Evolutionary conservation across 2,888 invertebrate genomes (phyloP).

Genomic region (Oscheius sp.): DNA sequence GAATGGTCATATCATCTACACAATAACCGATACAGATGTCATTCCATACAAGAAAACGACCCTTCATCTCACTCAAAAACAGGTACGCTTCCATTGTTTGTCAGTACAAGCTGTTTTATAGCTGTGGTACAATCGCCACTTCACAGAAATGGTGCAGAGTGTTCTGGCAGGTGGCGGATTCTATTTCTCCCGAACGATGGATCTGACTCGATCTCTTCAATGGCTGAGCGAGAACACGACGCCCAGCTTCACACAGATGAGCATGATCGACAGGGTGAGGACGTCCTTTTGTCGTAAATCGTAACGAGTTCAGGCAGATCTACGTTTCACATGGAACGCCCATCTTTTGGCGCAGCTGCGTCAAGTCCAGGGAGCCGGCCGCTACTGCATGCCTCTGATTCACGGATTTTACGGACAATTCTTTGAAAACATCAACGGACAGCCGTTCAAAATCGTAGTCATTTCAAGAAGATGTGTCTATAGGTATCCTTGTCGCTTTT

Average conservation of each 20-base stretch:
- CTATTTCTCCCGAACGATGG: constrained; percentile 87
- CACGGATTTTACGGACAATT: constrained; percentile 83
- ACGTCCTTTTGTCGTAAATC: constrained; percentile 23
- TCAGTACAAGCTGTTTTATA: constrained; percentile 31
- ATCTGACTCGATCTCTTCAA: constrained; percentile 54
- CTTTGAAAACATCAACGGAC: constrained; percentile 83
- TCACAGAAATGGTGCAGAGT: constrained; percentile 86
- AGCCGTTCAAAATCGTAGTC: constrained; percentile 86
- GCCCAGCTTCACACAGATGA: constrained; percentile 58
- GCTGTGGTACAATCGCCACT: constrained; percentile 83
- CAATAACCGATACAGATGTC: constrained; percentile 72
- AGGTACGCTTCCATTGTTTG: constrained; percentile 77
- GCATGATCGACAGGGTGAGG: constrained; percentile 61
- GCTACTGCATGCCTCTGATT: constrained; percentile 86
- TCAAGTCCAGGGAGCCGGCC: constrained; percentile 50
- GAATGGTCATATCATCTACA: constrained; percentile 68
- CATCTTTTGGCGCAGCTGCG: constrained; percentile 76
- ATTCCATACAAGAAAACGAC: constrained; percentile 87
- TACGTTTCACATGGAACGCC: constrained; percentile 93
- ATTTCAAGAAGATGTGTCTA: constrained; percentile 86
- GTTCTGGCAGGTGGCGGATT: constrained; percentile 87
- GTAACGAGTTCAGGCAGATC: constrained; percentile 79
- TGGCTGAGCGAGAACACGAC: constrained; percentile 74
- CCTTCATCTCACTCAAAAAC: constrained; percentile 85
- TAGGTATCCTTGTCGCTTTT: constrained; percentile 14